Evolutionary conservation across 2,797 vertebrate genomes (phyloP).

Genomic region (Gallinago nigripennis): DNA sequence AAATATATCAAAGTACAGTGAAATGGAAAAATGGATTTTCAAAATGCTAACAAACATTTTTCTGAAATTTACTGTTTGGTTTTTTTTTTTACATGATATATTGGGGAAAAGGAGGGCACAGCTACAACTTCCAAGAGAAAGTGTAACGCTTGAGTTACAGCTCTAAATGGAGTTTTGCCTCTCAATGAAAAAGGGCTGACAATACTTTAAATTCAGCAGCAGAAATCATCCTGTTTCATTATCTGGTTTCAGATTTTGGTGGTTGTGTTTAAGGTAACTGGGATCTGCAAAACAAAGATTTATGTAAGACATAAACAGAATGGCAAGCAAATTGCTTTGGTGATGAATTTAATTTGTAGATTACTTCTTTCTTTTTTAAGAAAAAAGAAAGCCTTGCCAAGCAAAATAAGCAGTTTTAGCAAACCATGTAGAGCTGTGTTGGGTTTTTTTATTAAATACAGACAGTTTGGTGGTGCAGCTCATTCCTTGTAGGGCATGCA

Average conservation of each 20-base stretch:
- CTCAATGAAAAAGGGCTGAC: neutral
- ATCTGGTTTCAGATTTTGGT: constrained; percentile 28
- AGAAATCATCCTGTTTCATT: neutral
- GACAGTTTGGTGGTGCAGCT: constrained; percentile 20
- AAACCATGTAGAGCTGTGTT: neutral
- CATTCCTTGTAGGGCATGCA: neutral
- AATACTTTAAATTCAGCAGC: neutral
- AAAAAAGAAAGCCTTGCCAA: neutral
- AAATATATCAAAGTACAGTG: neutral
- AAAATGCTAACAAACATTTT: neutral
- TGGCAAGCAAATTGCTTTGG: constrained; percentile 40
- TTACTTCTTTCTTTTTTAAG: neutral
- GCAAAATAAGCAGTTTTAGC: constrained; percentile 46
- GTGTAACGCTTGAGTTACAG: neutral
- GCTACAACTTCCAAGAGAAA: neutral
- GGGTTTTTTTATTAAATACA: constrained; percentile 55
- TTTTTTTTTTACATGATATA: neutral
- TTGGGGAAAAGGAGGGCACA: neutral
- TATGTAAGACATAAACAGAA: constrained; percentile 54
- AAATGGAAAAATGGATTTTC: neutral
- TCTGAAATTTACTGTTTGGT: neutral
- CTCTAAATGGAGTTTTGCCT: neutral
- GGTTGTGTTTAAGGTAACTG: constrained; percentile 25
- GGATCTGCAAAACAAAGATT: constrained; percentile 56
- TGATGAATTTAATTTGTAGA: constrained; percentile 42